A percentile compares a stretch with the other conserved stretches of the same genome.
Evolutionary conservation across 2,113 vertebrate species (phyloP).

Genomic region (Petrocephalus zakoni): DNA sequence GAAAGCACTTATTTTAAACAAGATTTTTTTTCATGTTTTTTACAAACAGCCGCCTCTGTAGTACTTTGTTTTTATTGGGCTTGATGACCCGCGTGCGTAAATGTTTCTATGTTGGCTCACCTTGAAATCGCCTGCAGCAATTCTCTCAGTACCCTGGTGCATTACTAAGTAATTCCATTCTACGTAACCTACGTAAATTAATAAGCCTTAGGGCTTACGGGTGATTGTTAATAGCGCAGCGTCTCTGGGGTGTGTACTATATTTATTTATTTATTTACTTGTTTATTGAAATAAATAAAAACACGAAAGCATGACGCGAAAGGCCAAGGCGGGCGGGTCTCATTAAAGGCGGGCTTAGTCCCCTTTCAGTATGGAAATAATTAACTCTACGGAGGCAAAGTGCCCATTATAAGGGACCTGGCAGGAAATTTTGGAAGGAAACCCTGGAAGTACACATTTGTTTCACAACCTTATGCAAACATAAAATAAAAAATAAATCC

Average conservation of each 20-base stretch:
- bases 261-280: too few relatives aligned
- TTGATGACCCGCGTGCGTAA: not conserved
- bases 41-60: not conserved
- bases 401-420: conserved; percentile 14
- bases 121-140: not conserved
- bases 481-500: not conserved
- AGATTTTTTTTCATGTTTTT: not conserved
- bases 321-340: not conserved
- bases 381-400: conserved; percentile 7
- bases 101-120: not conserved
- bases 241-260: not conserved
- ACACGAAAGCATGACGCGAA: not conserved
- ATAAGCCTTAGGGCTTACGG: not conserved
- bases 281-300: too few relatives aligned
- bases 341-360: not conserved
- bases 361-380: conserved; percentile 25
- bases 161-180: not conserved
- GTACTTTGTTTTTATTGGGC: not conserved
- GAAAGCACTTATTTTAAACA: not conserved
- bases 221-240: not conserved
- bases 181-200: not conserved
- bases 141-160: not conserved
- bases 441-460: not conserved
- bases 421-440: not conserved
- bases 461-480: not conserved